Evolutionary conservation across 2,888 invertebrate genomes (phyloP).

Genomic region (Drosophila mayaguana): DNA sequence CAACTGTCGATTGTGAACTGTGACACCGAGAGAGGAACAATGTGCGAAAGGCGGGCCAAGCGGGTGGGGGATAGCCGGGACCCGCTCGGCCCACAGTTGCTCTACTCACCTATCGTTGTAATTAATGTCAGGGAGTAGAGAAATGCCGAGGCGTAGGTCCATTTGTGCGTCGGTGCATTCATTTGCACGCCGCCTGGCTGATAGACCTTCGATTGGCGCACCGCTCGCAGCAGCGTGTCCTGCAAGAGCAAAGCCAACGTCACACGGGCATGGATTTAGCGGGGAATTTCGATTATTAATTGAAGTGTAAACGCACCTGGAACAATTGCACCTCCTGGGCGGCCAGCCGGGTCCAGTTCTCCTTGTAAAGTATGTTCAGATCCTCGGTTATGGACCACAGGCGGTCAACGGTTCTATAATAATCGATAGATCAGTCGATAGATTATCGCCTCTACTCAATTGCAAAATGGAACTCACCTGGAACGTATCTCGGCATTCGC

Average conservation of each 20-base stretch:
- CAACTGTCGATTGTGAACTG: constrained; percentile 12
- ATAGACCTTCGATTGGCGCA: constrained; percentile 84
- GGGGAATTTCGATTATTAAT: background rate
- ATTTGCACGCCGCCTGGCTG: constrained; percentile 85
- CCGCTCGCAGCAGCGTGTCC: constrained; percentile 85
- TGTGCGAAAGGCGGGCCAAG: background rate
- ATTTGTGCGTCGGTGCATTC: constrained; percentile 88
- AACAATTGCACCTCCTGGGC: constrained; percentile 94
- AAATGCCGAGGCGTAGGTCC: constrained; percentile 97
- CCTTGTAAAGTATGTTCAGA: constrained; percentile 94
- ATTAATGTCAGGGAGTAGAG: constrained; percentile 97
- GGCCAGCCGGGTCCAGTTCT: constrained; percentile 95
- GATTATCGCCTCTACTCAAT: background rate
- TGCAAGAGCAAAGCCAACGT: constrained; percentile 45
- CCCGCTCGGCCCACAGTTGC: background rate
- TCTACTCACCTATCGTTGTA: constrained; percentile 94
- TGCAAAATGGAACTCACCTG: constrained; percentile 72
- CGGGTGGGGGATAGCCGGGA: background rate
- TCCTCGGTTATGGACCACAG: constrained; percentile 95
- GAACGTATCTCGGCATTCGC: constrained; percentile 88
- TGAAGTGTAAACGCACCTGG: constrained; percentile 87
- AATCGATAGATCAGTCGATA: background rate
- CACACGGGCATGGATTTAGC: constrained; percentile 5
- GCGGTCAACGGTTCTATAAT: constrained; percentile 89
- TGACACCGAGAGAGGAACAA: constrained; percentile 1